These are phyloP conservation scores for Vanacampus margaritifer DNA, from an alignment of 2,113 vertebrate species.

Conservation along the genomic window DNA sequence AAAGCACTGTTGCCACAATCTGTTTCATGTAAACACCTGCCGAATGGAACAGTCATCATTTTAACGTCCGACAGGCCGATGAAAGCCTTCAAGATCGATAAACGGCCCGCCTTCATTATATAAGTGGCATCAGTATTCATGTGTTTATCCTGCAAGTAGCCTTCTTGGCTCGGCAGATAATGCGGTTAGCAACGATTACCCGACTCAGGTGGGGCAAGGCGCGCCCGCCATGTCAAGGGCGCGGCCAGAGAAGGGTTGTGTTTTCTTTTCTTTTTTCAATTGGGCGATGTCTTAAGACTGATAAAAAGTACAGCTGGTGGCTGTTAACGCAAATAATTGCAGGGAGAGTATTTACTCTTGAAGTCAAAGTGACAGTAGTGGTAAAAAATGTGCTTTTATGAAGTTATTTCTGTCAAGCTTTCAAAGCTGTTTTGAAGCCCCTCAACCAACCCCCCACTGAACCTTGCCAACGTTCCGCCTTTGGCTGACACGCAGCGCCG, in stretches of 20 bases:
- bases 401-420: neutral
- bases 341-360: neutral
- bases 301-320: neutral
- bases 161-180: constrained; percentile 73
- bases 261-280: constrained; percentile 71
- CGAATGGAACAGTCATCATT: constrained; percentile 82
- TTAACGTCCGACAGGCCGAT: constrained; percentile 71
- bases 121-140: constrained; percentile 82
- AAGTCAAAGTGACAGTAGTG: neutral
- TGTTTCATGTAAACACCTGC: constrained; percentile 61
- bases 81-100: constrained; percentile 75
- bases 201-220: constrained; percentile 83
- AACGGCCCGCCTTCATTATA: constrained; percentile 69
- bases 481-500: neutral
- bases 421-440: neutral
- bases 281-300: neutral
- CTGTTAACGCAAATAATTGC: neutral
- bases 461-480: neutral
- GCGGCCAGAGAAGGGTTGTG: constrained; percentile 73
- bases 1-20: neutral
- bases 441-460: neutral
- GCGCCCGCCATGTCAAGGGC: constrained; percentile 80
- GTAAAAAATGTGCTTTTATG: constrained; percentile 1
- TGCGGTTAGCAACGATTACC: constrained; percentile 93
- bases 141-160: constrained; percentile 80